Base-by-base conservation (phyloP, 2,113 vertebrate genomes). In the Limnothrissa miodon region DNA sequence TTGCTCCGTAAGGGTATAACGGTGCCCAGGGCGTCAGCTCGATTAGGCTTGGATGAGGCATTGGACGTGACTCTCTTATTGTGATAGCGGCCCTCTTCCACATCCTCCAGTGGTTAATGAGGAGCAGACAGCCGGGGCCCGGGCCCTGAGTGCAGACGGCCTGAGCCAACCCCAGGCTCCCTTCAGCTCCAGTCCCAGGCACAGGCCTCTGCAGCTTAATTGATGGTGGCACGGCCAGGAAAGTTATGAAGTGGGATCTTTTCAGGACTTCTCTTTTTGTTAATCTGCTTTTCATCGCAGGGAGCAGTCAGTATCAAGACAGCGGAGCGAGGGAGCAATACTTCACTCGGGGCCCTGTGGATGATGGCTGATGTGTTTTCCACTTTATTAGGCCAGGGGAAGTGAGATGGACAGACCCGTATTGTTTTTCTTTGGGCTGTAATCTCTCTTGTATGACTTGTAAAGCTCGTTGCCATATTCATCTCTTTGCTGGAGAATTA, bases 161-260 rank as follows among this genome's bases (percentile, higher is more conserved):
- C 91, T 80, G 82, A 90, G 90, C 91, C 94, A 91, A 89, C 87
- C 86, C 44, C 80, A 45, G 81, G 88, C 88, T 92, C 92, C 92
- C 94, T 91, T 91, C 91, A 91, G 89, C 82, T 90, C 85, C 85
- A 87, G 91, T 90, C 90, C 89, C 89, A 89, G 90, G 89, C 89
- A 87, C 90, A 90, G 90, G 91, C 90, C 90, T 87, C 83, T 88
- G 88, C 90, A 90, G 89, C 90, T 88, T 92, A 94, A 95, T 94
- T 87, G 91, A 89, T 87, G 90, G 83, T 93, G 93, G 92, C 93
- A 93, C 91, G 89, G 92, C 93, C 93, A 93, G 91, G 93, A 93
- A 95, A 95, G 93, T 94, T 92, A 92, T 93, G 91, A 93, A 93
- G 93, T 93, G 91, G 89, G 94, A 93, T 70, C 91, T 93, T 92